Base-by-base conservation (phyloP, 1,140 invertebrate species). In the Apolygus lucorum region DNA sequence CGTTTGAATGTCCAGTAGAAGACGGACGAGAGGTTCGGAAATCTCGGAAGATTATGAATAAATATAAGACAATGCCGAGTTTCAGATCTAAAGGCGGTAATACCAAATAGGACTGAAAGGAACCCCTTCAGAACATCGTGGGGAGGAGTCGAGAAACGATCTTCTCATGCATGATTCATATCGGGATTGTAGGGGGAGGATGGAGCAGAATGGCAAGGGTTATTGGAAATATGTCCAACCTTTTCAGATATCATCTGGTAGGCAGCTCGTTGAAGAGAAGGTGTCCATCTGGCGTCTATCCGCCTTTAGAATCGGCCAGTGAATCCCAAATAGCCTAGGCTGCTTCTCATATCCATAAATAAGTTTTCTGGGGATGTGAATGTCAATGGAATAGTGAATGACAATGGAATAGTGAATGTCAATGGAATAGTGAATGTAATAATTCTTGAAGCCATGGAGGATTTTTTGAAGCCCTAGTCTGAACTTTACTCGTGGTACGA, bases 141-240 rank as follows among this genome's bases (percentile, higher is more conserved):
- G 34, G 34, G 54, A 22, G 4, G 54, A 17, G 54, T 4, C 22
- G 54, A 24, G 54, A n/a, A n/a, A 59, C 54, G 54, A 59, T 59
- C 54, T 59, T 59, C 54, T 59, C 54, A 59, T 59, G 22, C 54
- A 59, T 59, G 54, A 59, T 59, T 59, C 54, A 59, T 59, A 59
- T 59, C 54, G 54, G 54, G 54, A 59, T 59, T 59, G 54, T 59
- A 59, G 54, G 54, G 54, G 54, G 54, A 59, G 54, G 54, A 59
- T 17, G 54, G 22, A 59, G 22, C 54, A 59, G 54, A 59, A 59
- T 59, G 54, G 54, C 54, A 59, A 59, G 54, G 54, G 54, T 59
- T 59, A 59, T 59, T 59, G 54, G 54, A 59, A 59, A 59, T 59
- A 59, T 59, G 54, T 59, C 54, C 54, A 59, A 24, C 4, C 54